Conservation (phyloP, 2,888 invertebrate species). For the Troides helena region DNA sequence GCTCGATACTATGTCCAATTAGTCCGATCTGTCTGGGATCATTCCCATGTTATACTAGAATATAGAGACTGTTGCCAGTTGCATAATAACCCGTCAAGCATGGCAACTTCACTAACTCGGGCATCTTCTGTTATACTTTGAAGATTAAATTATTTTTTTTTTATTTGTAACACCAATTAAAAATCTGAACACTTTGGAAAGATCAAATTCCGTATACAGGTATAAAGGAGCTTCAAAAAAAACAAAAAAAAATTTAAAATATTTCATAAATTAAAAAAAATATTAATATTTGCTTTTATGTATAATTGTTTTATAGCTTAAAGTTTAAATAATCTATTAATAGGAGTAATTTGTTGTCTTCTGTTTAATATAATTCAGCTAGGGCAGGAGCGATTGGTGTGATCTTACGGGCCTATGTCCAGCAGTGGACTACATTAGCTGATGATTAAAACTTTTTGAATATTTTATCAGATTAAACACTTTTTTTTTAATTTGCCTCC, state of each 20-base stretch:
- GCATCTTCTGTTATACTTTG: not conserved
- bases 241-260: conserved; percentile 13
- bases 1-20: not conserved
- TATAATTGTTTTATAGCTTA: conserved; percentile 1
- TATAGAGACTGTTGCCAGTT: conserved; percentile 27
- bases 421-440: no score
- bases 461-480: conserved; percentile 20
- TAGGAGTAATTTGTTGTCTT: conserved; percentile 1
- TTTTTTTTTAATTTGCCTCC: conserved; percentile 46
- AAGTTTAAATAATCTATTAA: not conserved
- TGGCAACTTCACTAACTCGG: conserved; percentile 55
- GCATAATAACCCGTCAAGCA: conserved; percentile 41
- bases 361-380: not conserved
- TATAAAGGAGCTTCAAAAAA: conserved; percentile 9
- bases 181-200: conserved; percentile 4
- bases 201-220: conserved; percentile 13
- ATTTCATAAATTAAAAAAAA: conserved; percentile 13
- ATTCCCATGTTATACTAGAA: not conserved
- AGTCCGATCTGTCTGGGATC: not conserved
- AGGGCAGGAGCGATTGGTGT: no score
- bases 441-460: conserved; percentile 3
- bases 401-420: no score
- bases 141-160: not conserved
- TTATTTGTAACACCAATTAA: not conserved
- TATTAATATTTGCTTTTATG: conserved; percentile 14